Percentiles rank a stretch among this genome's conserved stretches.
Evolutionary conservation across 2,113 vertebrate species (phyloP).

Genomic region (Vombatus ursinus): DNA sequence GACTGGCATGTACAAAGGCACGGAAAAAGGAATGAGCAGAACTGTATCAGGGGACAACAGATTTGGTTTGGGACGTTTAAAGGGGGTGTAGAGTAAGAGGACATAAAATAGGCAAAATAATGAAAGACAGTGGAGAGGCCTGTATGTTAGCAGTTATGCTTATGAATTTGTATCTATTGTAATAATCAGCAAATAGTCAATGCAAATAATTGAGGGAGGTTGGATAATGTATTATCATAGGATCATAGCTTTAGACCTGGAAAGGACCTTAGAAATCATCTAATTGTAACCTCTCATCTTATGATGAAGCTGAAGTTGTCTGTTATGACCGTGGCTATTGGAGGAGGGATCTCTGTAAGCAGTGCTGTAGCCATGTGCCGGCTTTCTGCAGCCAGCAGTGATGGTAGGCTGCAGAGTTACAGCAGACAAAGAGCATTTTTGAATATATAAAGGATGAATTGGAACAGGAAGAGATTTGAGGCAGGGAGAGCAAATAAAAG

Average conservation of each 20-base stretch:
- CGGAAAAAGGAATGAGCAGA: slow-evolving; percentile 40
- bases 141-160: neutral
- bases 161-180: neutral
- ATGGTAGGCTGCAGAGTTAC: neutral
- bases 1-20: slow-evolving; percentile 6
- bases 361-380: neutral
- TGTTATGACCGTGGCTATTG: too few species aligned
- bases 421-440: neutral
- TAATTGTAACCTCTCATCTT: neutral
- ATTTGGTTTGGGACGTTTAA: neutral
- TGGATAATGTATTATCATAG: neutral
- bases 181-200: neutral
- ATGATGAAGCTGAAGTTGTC: neutral
- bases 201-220: neutral
- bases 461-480: neutral
- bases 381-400: neutral
- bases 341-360: neutral
- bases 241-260: neutral
- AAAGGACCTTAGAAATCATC: neutral
- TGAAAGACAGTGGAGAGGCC: slow-evolving; percentile 5
- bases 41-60: neutral
- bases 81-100: slow-evolving; percentile 20
- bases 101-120: slow-evolving; percentile 35
- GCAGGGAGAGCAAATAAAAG: neutral
- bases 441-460: neutral